phyloP scores from a whole-genome alignment of 2,797 vertebrate species.

The Cossypha niveicapilla region DNA sequence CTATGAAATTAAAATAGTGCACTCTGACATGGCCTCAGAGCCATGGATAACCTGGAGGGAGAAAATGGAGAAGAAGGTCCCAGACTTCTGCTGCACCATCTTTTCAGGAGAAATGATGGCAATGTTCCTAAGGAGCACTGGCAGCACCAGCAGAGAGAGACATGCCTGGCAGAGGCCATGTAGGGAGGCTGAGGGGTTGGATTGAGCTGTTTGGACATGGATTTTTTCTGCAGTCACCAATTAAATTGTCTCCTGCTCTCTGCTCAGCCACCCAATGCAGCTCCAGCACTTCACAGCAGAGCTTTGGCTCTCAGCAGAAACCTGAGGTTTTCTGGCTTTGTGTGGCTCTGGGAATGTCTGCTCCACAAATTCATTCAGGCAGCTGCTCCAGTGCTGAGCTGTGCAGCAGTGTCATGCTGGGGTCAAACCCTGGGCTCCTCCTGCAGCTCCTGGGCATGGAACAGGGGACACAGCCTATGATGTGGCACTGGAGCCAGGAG shows the following conservation, averaged over 20 bases:
- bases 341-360: background rate
- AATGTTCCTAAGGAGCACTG: background rate
- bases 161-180: fast-evolving
- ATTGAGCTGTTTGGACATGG: background rate
- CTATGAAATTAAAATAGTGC: background rate
- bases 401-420: background rate
- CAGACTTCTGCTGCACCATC: background rate
- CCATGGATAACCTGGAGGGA: background rate
- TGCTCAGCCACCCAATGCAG: fast-evolving
- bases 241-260: background rate
- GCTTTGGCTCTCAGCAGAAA: background rate
- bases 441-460: background rate
- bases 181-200: fast-evolving
- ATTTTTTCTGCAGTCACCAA: background rate
- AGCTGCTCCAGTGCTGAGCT: conserved; percentile 5
- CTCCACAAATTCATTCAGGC: background rate
- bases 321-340: background rate
- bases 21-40: background rate
- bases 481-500: fast-evolving
- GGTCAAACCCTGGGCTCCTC: background rate
- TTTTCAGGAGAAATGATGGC: background rate
- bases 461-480: background rate
- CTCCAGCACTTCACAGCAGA: background rate
- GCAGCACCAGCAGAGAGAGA: background rate
- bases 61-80: background rate